Conservation (phyloP, 2,113 vertebrate species). For the Pelecanoides urinatrix region DNA sequence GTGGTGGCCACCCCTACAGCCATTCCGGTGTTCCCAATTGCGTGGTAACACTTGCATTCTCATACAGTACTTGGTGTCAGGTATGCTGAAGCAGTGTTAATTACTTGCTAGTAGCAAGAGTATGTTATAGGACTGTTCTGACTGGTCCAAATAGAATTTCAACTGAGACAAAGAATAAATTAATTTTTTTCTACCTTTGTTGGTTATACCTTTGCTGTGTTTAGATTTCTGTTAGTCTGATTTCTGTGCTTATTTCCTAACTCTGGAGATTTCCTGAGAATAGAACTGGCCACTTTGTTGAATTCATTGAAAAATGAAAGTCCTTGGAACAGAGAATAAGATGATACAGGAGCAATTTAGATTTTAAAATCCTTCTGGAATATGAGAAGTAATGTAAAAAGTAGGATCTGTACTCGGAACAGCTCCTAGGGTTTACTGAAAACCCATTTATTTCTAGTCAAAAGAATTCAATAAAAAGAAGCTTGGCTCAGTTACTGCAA, state of each 20-base stretch:
- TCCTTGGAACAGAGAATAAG: not conserved
- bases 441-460: not conserved
- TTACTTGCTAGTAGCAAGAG: not conserved
- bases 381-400: not conserved
- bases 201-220: not conserved
- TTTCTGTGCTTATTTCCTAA: not conserved
- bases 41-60: not conserved
- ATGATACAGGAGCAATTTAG: not conserved
- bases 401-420: not conserved
- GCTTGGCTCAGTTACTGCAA: slow-evolving; percentile 8
- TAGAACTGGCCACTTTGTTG: not conserved
- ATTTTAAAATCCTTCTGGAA: not conserved
- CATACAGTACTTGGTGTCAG: accelerated
- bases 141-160: not conserved
- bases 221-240: not conserved
- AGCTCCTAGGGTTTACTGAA: not conserved
- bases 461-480: not conserved
- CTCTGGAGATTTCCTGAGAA: not conserved
- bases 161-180: not conserved
- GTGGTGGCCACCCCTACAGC: not conserved
- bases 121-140: not conserved
- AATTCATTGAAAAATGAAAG: not conserved
- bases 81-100: not conserved
- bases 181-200: not conserved
- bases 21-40: accelerated